phyloP scores from a whole-genome alignment of 2,113 vertebrate genomes.

The Callipepla californica region DNA sequence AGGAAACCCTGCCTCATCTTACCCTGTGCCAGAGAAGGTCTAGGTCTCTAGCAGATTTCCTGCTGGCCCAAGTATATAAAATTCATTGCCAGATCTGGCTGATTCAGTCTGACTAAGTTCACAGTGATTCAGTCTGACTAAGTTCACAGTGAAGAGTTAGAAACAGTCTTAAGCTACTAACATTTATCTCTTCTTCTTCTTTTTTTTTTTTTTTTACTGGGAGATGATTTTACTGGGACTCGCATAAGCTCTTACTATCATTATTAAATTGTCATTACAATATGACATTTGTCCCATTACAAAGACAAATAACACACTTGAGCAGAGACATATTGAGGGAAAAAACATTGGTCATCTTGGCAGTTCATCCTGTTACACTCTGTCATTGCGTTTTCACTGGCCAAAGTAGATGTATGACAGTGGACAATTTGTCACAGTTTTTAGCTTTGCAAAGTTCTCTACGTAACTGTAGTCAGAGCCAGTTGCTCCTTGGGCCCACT shows the following conservation, averaged over 20 bases:
- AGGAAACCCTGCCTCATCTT: not conserved
- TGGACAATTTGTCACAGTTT: not conserved
- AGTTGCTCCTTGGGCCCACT: not conserved
- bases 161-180: accelerated
- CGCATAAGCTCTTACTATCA: not conserved
- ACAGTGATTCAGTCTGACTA: not conserved
- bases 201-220: not conserved
- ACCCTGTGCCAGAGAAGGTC: not conserved
- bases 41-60: not conserved
- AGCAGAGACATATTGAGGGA: not conserved
- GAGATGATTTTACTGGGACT: not conserved
- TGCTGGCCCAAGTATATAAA: not conserved
- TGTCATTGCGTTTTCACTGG: not conserved
- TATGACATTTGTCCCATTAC: not conserved
- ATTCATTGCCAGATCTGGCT: not conserved
- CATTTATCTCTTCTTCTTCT: not conserved
- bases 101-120: not conserved
- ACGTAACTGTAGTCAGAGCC: not conserved
- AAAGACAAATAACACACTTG: not conserved
- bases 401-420: not conserved
- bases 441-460: not conserved
- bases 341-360: not conserved
- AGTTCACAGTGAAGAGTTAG: not conserved
- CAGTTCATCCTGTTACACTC: not conserved
- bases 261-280: not conserved